Conservation (phyloP, 2,113 vertebrate genomes). For the Ochotona curzoniae region DNA sequence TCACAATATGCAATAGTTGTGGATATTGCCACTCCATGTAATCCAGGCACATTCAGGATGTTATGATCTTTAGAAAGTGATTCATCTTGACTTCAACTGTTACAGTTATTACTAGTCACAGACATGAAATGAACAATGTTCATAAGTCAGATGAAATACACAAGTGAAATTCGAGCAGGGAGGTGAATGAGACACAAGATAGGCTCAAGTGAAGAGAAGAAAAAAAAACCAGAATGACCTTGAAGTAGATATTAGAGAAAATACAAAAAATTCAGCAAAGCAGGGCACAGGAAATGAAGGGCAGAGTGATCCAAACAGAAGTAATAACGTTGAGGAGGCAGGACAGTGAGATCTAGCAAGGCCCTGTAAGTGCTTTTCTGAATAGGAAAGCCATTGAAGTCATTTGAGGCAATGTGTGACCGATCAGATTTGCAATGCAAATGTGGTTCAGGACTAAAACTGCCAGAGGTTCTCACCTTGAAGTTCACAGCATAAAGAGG, state of each 20-base stretch:
- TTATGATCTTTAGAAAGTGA: background rate
- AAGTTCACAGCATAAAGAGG: background rate
- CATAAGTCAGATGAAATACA: background rate
- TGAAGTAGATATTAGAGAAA: background rate
- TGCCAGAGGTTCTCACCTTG: background rate
- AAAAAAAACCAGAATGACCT: background rate
- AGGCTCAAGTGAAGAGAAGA: background rate
- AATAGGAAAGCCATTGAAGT: constrained; percentile 7
- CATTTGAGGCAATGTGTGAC: background rate
- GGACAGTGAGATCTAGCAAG: background rate
- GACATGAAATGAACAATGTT: background rate
- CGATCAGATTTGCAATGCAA: background rate
- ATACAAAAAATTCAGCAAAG: too few relatives aligned
- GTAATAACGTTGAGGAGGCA: background rate
- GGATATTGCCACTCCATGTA: background rate
- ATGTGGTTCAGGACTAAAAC: background rate
- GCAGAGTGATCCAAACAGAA: background rate
- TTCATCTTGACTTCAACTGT: background rate
- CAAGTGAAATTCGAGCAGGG: background rate
- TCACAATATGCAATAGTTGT: background rate
- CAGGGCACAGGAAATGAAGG: background rate
- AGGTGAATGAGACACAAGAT: background rate
- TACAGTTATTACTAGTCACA: background rate
- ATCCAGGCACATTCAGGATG: background rate
- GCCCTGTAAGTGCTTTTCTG: background rate